Conservation (phyloP, 2,888 invertebrate genomes). For the Criorhina ranunculi region DNA sequence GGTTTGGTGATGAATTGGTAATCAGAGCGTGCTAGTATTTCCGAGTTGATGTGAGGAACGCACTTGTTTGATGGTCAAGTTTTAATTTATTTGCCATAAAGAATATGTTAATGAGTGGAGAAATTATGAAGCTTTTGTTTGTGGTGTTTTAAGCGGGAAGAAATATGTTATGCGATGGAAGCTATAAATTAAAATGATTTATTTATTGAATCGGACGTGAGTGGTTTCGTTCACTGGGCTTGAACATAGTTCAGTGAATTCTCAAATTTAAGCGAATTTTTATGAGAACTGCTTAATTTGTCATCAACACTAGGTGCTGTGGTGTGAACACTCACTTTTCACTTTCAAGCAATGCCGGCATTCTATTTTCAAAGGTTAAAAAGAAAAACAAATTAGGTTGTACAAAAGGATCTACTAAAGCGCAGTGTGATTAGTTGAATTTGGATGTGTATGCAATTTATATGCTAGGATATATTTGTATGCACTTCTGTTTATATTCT, state of each 20-base stretch:
- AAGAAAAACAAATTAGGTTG: too few relatives aligned
- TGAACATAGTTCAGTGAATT: neutral
- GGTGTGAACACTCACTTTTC: too few relatives aligned
- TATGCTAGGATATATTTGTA: too few relatives aligned
- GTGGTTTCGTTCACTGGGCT: constrained; percentile 4
- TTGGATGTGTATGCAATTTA: too few relatives aligned
- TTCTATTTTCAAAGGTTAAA: too few relatives aligned
- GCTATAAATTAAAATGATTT: constrained; percentile 51
- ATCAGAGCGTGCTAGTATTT: constrained; percentile 53
- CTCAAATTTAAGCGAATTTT: neutral
- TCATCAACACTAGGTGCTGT: too few relatives aligned
- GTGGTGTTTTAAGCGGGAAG: constrained; percentile 22
- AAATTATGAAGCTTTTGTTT: constrained; percentile 32
- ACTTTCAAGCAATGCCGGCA: too few relatives aligned
- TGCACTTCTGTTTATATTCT: too few relatives aligned
- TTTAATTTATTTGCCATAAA: constrained; percentile 61
- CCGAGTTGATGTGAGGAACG: constrained; percentile 20
- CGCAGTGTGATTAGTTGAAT: too few relatives aligned
- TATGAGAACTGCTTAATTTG: too few relatives aligned
- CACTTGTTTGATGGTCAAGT: constrained; percentile 44
- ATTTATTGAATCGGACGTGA: constrained; percentile 21
- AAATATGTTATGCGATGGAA: constrained; percentile 32
- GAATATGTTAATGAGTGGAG: constrained; percentile 38
- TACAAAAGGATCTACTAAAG: too few relatives aligned
- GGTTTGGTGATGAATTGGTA: constrained; percentile 61